Base-by-base conservation (phyloP, 2,113 vertebrate genomes). In the Prunella himalayana region DNA sequence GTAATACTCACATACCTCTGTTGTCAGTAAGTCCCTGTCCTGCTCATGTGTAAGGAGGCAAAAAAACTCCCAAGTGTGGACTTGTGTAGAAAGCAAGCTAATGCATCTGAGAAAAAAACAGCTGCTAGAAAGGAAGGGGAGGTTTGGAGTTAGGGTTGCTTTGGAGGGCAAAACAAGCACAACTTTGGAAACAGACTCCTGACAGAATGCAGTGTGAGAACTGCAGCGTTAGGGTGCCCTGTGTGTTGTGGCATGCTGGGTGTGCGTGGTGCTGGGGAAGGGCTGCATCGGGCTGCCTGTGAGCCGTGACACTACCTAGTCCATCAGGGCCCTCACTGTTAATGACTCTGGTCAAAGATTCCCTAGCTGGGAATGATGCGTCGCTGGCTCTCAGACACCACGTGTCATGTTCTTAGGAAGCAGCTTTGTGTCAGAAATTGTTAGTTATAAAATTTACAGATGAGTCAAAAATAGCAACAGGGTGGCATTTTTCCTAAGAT, bases 361-460 rank as follows among this genome's bases (percentile, higher is more conserved):
- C 7, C 17, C 4, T 42, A 0, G 35, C 30, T 56, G 37, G 33
- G 44, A 23, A 76, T 15, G 13, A 15, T 2, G 3, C 2, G 0
- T 37, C 13, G 1, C 15, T 33, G 25, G 8, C 56, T 45, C 51
- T 39, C 25, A 44, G 41, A 37, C 41, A 37, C 6, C 10, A 31
- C 5, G 4, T 15, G 13, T 37, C 5, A 16, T 68, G 6, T 63
- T 85, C 19, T 49, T 57, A 31, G 22, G 23, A 59, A 35, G 33
- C 30, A 68, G 2, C 14, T 80, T 94, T 31, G 11, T 71, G 33
- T 71, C 41, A 51, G 31, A 23, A 65, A 18, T 59, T 15, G 3
- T 31, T 45, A 18, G 22, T 61, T 63, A 20, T 37, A 71, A 78
- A 49, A 10, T 19, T 57, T 51, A n/a, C 49, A 61, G 56, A 30